Percentiles rank a stretch among this genome's conserved stretches.
These are phyloP conservation scores for Paracanthobrama guichenoti DNA, from an alignment of 2,113 vertebrate genomes.

Conservation along the genomic window DNA sequence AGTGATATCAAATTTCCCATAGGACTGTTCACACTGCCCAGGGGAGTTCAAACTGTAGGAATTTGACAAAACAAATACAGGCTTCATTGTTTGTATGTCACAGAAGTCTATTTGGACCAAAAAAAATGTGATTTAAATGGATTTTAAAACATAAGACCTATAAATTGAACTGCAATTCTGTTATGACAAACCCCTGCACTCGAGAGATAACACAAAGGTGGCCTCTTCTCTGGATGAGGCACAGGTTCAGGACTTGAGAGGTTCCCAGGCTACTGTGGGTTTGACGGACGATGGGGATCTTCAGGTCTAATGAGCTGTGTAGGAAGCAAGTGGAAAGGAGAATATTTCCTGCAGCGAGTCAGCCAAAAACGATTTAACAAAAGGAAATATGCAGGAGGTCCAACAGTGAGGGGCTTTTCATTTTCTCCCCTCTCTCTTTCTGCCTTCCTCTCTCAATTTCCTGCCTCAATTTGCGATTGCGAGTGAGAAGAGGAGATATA, in stretches of 20 bases:
- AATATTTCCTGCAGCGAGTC: slow-evolving; percentile 25
- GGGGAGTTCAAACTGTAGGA: not conserved
- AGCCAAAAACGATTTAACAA: slow-evolving; percentile 31
- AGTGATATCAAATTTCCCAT: not conserved
- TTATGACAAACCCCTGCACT: slow-evolving; percentile 16
- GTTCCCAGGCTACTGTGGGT: slow-evolving; percentile 1
- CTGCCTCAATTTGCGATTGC: slow-evolving; percentile 17
- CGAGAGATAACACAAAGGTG: slow-evolving; percentile 3
- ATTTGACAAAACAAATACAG: not conserved
- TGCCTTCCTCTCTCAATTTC: slow-evolving; percentile 33
- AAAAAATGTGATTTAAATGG: not conserved
- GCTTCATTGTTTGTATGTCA: not conserved
- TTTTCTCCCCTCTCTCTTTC: slow-evolving; percentile 1
- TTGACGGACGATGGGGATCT: slow-evolving; percentile 38
- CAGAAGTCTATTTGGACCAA: not conserved
- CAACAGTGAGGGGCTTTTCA: slow-evolving; percentile 20
- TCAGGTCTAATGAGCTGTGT: slow-evolving; percentile 37
- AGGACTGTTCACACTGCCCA: not conserved
- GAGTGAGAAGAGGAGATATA: not conserved
- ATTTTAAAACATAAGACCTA: not conserved
- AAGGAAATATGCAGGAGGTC: slow-evolving; percentile 38
- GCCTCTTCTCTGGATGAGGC: not conserved
- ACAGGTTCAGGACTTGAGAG: not conserved
- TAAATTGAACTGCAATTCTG: not conserved
- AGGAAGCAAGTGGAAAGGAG: slow-evolving; percentile 25